These are phyloP conservation scores for Mastigias papua DNA, from an alignment of 30 jellyfish, hydroid and myxozoan genomes.

Conservation along the genomic window DNA sequence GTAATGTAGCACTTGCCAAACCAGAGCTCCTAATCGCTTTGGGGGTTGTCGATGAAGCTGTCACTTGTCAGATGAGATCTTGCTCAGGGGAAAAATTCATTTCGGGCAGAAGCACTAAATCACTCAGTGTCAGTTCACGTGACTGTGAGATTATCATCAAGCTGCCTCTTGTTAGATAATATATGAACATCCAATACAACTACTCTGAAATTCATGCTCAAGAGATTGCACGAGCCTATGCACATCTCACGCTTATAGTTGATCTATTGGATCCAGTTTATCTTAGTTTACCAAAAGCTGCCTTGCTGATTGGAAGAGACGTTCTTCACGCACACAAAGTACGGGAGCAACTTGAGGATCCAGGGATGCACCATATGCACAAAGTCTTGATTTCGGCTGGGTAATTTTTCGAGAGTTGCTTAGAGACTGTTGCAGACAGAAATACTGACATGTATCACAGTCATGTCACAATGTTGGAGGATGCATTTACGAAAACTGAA, in stretches of 20 bases:
- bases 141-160: not conserved
- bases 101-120: constrained; percentile 30
- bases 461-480: constrained; percentile 17
- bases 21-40: constrained; percentile 34
- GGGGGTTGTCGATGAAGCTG: constrained; percentile 1
- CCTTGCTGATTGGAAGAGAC: constrained; percentile 41
- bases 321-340: constrained; percentile 50
- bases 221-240: constrained; percentile 23
- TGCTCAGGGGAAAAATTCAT: constrained; percentile 17
- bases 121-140: constrained; percentile 8
- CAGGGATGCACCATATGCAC: constrained; percentile 44
- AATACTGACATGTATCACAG: constrained; percentile 2
- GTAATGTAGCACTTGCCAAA: constrained; percentile 37
- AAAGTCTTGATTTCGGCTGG: constrained; percentile 57
- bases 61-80: constrained; percentile 21
- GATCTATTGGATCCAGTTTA: constrained; percentile 25
- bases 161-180: constrained; percentile 35
- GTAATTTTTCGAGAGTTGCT: constrained; percentile 39
- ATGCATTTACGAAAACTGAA: constrained; percentile 13
- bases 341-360: constrained; percentile 39
- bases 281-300: constrained; percentile 27
- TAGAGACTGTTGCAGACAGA: constrained; percentile 23
- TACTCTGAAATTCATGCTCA: constrained; percentile 37
- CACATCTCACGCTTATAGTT: constrained; percentile 33
- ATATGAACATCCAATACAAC: constrained; percentile 25